phyloP scores from a whole-genome alignment of 2,113 vertebrate genomes.

The Emydura subglobosa region DNA sequence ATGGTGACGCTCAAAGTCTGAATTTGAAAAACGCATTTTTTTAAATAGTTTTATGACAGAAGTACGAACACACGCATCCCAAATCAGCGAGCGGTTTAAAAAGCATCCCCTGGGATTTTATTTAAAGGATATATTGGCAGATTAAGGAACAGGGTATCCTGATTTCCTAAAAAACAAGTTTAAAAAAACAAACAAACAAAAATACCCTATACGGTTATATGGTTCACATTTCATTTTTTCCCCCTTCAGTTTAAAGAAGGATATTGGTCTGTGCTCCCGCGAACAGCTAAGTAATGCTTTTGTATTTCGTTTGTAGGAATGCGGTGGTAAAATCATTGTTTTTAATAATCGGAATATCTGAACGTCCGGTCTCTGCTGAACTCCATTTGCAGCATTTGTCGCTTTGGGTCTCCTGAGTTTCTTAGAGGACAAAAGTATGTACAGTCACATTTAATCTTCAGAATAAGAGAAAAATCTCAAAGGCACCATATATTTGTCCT shows the following conservation, averaged over 20 bases:
- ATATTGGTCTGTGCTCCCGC: rapidly evolving
- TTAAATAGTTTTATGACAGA: neutral
- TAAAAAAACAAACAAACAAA: neutral
- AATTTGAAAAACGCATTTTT: neutral
- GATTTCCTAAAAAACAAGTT: neutral
- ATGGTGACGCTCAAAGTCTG: neutral
- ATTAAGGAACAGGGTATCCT: neutral
- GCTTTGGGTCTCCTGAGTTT: neutral
- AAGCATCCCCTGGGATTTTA: neutral
- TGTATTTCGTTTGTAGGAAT: neutral
- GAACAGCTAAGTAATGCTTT: neutral
- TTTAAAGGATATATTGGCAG: neutral
- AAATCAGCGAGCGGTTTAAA: rapidly evolving
- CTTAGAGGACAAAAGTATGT: neutral
- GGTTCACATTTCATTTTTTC: rapidly evolving
- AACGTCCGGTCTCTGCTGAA: neutral
- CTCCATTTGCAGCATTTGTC: neutral
- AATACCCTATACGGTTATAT: neutral
- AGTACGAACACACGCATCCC: neutral
- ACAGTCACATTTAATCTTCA: neutral
- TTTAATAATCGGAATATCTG: neutral
- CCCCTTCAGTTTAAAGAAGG: neutral
- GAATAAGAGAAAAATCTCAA: neutral
- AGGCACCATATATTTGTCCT: rapidly evolving
- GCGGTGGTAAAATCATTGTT: neutral